Evolutionary conservation across 2,113 vertebrate species (phyloP), one percentile per base, ranked within the genome.

Genomic region (Heterotis niloticus): DNA sequence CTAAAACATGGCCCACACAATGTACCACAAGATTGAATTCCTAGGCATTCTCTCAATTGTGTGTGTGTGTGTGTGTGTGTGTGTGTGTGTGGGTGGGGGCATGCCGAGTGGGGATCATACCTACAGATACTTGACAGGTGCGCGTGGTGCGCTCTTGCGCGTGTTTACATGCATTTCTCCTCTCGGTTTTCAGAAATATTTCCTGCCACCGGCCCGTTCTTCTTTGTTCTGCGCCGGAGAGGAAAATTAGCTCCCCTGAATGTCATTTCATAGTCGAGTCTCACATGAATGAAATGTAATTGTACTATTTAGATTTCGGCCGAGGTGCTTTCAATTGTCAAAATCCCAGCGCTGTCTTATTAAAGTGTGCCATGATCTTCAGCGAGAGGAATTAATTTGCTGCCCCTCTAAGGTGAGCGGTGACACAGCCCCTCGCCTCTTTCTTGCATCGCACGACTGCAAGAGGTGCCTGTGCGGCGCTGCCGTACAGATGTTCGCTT

Each of bases 261-360:
- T 14, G 16, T 14, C 29, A 51, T 77, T 20, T 59, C 14, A 1
- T 29, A 65, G 24, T 0, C 10, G 26, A 77, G 44, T 20, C 76
- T 14, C 14, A 28, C 54, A 28, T 59, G 56, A 77, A 68, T 77
- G 56, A 77, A 17, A 26, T 68, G 51, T 54, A 77, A 77, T 54
- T 59, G 76, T 57, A 26, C 24, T 0, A 4, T 26, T 68, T 26
- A 77, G 76, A 56, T 57, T 52, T 34, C 18, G 51, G 64, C 64
- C 14, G 64, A 57, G 17, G 9, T 17, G 23, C 23, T 54, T 54
- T 68, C n/a, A 5, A 57, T 65, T 65, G 10, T 52, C 1, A 54
- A 68, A 77, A 77, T 24, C 62, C 75, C 75, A 52, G n/a, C 20
- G 24, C 65, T 17, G 24, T 57, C 51, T 44, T 34, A 77, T 68